These are phyloP conservation scores for Alsophila aescularia DNA, from an alignment of 2,888 invertebrate species.

Conservation along the genomic window DNA sequence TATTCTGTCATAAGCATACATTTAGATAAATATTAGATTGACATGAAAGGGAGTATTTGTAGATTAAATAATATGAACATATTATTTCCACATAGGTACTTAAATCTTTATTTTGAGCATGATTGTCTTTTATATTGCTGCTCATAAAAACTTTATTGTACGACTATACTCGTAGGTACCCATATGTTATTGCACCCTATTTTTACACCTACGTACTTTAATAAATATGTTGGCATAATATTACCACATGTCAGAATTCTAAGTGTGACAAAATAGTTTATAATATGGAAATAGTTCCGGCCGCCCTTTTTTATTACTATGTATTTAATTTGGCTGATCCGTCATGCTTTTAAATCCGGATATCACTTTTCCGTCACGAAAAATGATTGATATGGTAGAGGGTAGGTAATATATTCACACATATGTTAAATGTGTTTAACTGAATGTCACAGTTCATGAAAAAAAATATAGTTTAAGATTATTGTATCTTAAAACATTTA, in stretches of 20 bases:
- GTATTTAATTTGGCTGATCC: constrained; percentile 13
- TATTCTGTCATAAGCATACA: constrained; percentile 22
- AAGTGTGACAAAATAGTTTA: neutral
- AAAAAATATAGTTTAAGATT: too few species aligned
- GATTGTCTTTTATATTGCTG: neutral
- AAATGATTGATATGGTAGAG: constrained; percentile 5
- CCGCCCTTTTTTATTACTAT: neutral
- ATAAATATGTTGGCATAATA: neutral
- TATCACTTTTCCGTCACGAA: constrained; percentile 8
- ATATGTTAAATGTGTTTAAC: neutral
- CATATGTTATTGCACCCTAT: too few species aligned
- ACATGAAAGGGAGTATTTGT: constrained; percentile 15
- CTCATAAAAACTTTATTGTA: too few species aligned
- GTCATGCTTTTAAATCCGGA: constrained; percentile 10
- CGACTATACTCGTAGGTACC: too few species aligned
- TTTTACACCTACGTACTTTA: neutral
- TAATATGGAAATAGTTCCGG: neutral
- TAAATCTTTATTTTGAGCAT: neutral
- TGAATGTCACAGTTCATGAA: too few species aligned
- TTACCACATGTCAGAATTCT: neutral
- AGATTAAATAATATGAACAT: neutral
- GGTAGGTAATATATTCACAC: neutral
- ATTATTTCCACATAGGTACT: constrained; percentile 2
- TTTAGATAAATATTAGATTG: constrained; percentile 23
- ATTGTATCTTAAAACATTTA: neutral